These are phyloP conservation scores for Lates calcarifer DNA, from an alignment of 2,113 vertebrate species.

Conservation along the genomic window DNA sequence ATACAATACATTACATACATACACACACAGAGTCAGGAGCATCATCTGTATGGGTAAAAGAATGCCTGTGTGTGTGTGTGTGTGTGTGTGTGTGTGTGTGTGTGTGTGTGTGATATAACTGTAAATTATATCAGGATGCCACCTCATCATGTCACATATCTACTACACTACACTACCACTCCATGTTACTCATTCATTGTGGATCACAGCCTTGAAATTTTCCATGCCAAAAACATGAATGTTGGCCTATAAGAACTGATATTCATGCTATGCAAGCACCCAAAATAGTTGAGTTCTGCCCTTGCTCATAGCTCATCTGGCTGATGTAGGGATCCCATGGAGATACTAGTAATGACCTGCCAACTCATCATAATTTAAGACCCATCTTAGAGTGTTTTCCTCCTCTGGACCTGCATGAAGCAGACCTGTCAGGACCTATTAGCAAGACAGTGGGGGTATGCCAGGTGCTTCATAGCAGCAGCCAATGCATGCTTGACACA, in stretches of 20 bases:
- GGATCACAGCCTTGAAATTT: not conserved
- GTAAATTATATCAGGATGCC: too few species aligned
- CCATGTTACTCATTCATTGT: not conserved
- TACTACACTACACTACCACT: too few species aligned
- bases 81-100: not conserved
- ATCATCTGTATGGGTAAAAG: not conserved
- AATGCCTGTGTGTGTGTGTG: not conserved
- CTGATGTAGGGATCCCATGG: conserved; percentile 22
- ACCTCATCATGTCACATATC: conserved; percentile 15
- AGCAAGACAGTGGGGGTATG: conserved; percentile 54
- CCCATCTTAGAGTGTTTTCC: conserved; percentile 57
- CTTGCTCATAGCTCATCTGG: conserved; percentile 31
- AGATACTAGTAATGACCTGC: conserved; percentile 59
- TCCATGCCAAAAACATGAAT: conserved; percentile 2
- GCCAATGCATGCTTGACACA: conserved; percentile 54
- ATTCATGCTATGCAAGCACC: not conserved
- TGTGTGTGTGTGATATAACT: not conserved
- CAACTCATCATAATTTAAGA: conserved; percentile 61
- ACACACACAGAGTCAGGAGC: not conserved
- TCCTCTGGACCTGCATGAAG: conserved; percentile 72
- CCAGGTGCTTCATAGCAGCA: conserved; percentile 63
- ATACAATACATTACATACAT: not conserved
- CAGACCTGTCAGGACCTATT: conserved; percentile 67
- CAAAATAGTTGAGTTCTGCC: conserved; percentile 10
- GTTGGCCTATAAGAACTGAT: not conserved